Conservation (phyloP, 64 coral and sea anemone genomes). For the Acropora yongei region DNA sequence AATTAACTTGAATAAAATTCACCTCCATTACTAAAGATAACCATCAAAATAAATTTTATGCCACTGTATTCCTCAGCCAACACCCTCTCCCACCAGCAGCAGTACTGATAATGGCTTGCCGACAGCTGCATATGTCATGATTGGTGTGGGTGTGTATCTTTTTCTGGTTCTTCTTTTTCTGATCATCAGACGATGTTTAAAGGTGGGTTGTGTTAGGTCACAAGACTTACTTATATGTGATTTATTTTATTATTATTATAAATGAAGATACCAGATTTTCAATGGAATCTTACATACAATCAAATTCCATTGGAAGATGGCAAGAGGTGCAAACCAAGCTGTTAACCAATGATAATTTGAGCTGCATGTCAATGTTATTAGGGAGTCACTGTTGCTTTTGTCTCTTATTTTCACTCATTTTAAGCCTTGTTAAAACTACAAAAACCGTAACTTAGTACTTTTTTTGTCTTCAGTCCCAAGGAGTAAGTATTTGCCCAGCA, state of each 20-base stretch:
- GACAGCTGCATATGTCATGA: slow-evolving; percentile 92
- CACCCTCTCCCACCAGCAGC: slow-evolving; percentile 4
- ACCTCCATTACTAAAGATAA: too few relatives aligned
- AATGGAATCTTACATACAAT: not conserved
- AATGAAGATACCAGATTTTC: too few relatives aligned
- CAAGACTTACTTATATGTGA: too few relatives aligned
- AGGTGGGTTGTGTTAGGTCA: slow-evolving; percentile 42
- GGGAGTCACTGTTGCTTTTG: too few relatives aligned
- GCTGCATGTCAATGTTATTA: too few relatives aligned
- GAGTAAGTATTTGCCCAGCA: slow-evolving; percentile 87
- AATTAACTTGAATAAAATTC: too few relatives aligned
- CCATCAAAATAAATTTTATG: not conserved
- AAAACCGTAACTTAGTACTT: too few relatives aligned
- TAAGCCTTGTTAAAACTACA: too few relatives aligned
- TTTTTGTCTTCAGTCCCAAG: slow-evolving; percentile 70
- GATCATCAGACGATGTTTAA: slow-evolving; percentile 84
- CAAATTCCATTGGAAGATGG: not conserved
- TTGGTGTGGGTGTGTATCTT: slow-evolving; percentile 89
- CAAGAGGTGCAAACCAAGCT: too few relatives aligned
- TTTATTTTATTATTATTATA: too few relatives aligned
- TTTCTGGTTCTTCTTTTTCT: slow-evolving; percentile 68
- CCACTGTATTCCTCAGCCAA: slow-evolving; percentile 12
- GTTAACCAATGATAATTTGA: too few relatives aligned
- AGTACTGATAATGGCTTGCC: slow-evolving; percentile 38
- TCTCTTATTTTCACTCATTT: too few relatives aligned